Evolutionary conservation across 2,797 vertebrate species (phyloP).

Genomic region (Pelodytes ibericus): DNA sequence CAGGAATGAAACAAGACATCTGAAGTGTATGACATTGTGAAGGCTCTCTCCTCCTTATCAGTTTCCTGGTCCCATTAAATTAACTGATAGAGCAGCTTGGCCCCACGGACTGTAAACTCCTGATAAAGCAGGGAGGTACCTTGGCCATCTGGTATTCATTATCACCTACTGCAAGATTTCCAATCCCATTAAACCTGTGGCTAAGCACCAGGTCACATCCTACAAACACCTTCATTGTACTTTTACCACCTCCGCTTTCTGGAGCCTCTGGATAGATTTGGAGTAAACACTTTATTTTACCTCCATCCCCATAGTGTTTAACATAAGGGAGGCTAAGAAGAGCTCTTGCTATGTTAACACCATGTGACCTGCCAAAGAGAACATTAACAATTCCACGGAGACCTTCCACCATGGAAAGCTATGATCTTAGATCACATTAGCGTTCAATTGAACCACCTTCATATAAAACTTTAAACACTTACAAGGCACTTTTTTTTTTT

Average conservation of each 20-base stretch:
- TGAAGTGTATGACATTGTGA: no score
- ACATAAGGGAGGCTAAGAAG: background rate
- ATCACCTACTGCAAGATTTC: background rate
- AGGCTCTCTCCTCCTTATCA: no score
- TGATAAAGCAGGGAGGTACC: background rate
- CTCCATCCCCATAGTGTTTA: background rate
- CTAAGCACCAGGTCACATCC: background rate
- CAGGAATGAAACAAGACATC: no score
- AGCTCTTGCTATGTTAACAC: constrained; percentile 8
- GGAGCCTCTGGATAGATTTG: background rate
- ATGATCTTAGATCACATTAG: constrained; percentile 22
- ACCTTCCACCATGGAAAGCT: background rate
- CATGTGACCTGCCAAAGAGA: background rate
- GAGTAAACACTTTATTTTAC: constrained; percentile 9
- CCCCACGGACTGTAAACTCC: no score
- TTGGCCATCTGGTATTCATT: background rate
- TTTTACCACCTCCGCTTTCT: constrained; percentile 13
- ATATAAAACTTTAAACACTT: constrained; percentile 35
- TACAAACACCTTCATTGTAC: background rate
- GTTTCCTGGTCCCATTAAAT: no score
- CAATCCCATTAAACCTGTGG: background rate
- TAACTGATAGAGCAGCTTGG: no score
- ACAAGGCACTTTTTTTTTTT: constrained; percentile 50
- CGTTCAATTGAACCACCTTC: constrained; percentile 24
- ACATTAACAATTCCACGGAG: background rate